A percentile compares a stretch with the other conserved stretches of the same genome.
Evolutionary conservation across 2,113 vertebrate genomes (phyloP).

Genomic region (Macrotis lagotis): DNA sequence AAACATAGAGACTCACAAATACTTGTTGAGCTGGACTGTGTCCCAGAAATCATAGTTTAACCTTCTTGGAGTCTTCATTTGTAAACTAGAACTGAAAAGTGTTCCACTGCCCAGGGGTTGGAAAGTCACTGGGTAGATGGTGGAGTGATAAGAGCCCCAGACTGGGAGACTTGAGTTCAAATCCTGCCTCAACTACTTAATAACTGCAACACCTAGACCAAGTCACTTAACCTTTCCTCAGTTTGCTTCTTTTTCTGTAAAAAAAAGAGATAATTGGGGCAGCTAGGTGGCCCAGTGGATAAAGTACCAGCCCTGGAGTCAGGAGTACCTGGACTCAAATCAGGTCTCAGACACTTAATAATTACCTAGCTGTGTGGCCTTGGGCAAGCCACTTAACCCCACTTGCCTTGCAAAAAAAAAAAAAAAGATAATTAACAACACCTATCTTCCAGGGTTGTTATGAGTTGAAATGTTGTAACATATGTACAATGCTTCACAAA

Average conservation of each 20-base stretch:
- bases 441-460: not conserved
- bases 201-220: not conserved
- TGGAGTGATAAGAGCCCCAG: not conserved
- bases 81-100: not conserved
- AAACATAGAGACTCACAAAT: not conserved
- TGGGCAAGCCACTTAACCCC: no score
- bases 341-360: no score
- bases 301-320: no score
- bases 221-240: not conserved
- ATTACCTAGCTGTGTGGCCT: no score
- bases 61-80: not conserved
- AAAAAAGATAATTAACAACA: not conserved
- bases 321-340: no score
- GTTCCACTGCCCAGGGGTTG: not conserved
- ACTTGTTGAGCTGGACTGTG: not conserved
- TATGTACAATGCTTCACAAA: not conserved
- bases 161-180: not conserved
- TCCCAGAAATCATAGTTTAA: not conserved
- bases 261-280: no score
- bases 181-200: not conserved
- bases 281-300: no score
- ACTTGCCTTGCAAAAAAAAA: no score
- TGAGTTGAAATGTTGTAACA: not conserved
- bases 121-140: not conserved
- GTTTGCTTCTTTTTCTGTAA: not conserved